Conservation (phyloP, 2,113 vertebrate species). For the Xiphophorus couchianus region DNA sequence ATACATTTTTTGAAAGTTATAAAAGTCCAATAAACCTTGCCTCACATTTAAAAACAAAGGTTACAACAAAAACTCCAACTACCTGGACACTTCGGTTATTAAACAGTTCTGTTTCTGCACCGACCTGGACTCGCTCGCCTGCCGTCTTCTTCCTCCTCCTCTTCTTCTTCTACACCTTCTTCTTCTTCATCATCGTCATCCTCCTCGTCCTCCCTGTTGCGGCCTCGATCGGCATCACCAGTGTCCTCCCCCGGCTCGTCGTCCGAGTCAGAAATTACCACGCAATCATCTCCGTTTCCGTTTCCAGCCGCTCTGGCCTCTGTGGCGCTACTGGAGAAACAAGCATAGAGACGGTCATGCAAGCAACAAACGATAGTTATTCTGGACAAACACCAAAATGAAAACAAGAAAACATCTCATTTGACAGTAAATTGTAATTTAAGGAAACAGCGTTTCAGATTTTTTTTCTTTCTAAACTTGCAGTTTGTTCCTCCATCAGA, state of each 20-base stretch:
- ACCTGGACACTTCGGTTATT: no score
- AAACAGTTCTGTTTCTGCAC: neutral
- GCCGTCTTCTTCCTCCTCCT: slow-evolving; percentile 17
- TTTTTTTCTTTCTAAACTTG: no score
- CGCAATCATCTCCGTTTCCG: slow-evolving; percentile 79
- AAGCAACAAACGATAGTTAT: neutral
- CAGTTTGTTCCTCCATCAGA: neutral
- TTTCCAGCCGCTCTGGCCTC: slow-evolving; percentile 68
- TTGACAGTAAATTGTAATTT: neutral
- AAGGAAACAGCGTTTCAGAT: neutral
- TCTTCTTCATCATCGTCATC: slow-evolving; percentile 32
- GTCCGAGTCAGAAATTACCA: slow-evolving; percentile 84
- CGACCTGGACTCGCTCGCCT: slow-evolving; percentile 61
- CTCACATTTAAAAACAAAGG: neutral
- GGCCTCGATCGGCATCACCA: slow-evolving; percentile 52
- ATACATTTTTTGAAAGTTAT: neutral
- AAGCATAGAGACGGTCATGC: neutral
- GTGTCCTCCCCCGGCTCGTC: slow-evolving; percentile 70
- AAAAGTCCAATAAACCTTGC: neutral
- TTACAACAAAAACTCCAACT: neutral
- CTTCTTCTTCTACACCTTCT: slow-evolving; percentile 31
- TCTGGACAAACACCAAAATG: no score
- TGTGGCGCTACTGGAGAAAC: slow-evolving; percentile 43
- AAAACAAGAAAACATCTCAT: slow-evolving; percentile 3
- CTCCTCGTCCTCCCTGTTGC: slow-evolving; percentile 48